Evolutionary conservation across 2,888 invertebrate species (phyloP).

Genomic region (Cerceris rybyensis): DNA sequence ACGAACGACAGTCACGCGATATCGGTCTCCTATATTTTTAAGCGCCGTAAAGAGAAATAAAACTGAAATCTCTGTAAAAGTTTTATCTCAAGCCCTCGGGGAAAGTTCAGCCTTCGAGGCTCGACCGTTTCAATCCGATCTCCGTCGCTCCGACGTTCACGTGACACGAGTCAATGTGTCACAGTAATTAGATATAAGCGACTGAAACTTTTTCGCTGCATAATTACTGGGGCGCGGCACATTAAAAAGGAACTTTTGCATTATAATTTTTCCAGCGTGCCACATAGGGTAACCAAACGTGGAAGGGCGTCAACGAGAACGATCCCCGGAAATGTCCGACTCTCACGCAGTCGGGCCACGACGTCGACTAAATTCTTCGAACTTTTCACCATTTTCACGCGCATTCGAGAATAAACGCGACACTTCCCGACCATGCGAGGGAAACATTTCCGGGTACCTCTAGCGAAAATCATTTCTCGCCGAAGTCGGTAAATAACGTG

Average conservation of each 20-base stretch:
- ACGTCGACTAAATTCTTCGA: slow-evolving; percentile 27
- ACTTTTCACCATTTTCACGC: slow-evolving; percentile 14
- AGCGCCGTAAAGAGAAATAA: slow-evolving; percentile 14
- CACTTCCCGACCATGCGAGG: slow-evolving; percentile 26
- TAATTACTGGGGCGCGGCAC: slow-evolving; percentile 54
- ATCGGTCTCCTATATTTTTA: slow-evolving; percentile 22
- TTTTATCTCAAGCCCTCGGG: slow-evolving; percentile 17
- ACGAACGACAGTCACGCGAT: slow-evolving; percentile 1
- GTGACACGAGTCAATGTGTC: slow-evolving; percentile 63
- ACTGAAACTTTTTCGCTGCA: slow-evolving; percentile 61
- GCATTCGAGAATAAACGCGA: slow-evolving; percentile 52
- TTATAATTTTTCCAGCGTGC: slow-evolving; percentile 59
- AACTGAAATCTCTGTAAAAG: slow-evolving; percentile 31
- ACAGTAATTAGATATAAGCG: slow-evolving; percentile 63
- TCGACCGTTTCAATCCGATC: slow-evolving; percentile 54
- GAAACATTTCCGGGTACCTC: background rate
- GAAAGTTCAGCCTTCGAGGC: slow-evolving; percentile 28
- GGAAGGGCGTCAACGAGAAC: slow-evolving; percentile 21
- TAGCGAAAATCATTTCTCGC: slow-evolving; percentile 26
- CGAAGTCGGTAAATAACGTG: slow-evolving; percentile 1
- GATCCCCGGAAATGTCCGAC: slow-evolving; percentile 49
- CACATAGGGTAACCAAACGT: slow-evolving; percentile 1
- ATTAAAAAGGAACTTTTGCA: slow-evolving; percentile 48
- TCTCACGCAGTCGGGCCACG: slow-evolving; percentile 54
- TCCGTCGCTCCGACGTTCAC: slow-evolving; percentile 53